phyloP scores from a whole-genome alignment of 1,140 invertebrate genomes.

The Apolygus lucorum region DNA sequence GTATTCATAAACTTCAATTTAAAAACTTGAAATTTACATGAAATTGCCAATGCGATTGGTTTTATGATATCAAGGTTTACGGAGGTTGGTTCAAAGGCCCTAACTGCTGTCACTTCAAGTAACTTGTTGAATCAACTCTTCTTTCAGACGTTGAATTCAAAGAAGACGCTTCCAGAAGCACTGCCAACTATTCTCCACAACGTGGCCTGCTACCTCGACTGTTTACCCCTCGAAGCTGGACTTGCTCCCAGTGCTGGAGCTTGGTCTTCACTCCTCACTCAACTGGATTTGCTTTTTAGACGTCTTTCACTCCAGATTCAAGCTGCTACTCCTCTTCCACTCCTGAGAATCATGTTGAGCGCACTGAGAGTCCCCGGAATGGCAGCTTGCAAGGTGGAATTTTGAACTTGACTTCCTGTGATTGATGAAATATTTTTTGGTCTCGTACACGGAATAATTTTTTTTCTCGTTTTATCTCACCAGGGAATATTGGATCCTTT shows the following conservation, averaged over 20 bases:
- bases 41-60: too few species aligned
- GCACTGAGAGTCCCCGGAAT: constrained; percentile 78
- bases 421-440: constrained; percentile 5
- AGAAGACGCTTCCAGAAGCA: constrained; percentile 75
- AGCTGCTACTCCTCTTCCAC: constrained; percentile 61
- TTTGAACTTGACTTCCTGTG: neutral
- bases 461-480: constrained; percentile 35
- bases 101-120: constrained; percentile 21
- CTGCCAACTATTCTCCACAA: constrained; percentile 72
- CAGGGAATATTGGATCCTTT: constrained; percentile 86
- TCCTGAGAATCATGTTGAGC: constrained; percentile 76
- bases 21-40: too few species aligned
- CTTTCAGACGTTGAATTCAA: constrained; percentile 67
- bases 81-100: neutral
- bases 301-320: constrained; percentile 64
- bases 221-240: constrained; percentile 74
- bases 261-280: constrained; percentile 71
- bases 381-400: constrained; percentile 61
- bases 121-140: constrained; percentile 20
- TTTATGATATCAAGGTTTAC: too few species aligned
- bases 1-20: too few species aligned
- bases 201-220: constrained; percentile 86
- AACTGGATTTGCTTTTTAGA: constrained; percentile 79
- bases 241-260: constrained; percentile 53
- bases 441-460: too few species aligned